Conservation (phyloP, 2,797 vertebrate species). For the Lepus oiostolus region DNA sequence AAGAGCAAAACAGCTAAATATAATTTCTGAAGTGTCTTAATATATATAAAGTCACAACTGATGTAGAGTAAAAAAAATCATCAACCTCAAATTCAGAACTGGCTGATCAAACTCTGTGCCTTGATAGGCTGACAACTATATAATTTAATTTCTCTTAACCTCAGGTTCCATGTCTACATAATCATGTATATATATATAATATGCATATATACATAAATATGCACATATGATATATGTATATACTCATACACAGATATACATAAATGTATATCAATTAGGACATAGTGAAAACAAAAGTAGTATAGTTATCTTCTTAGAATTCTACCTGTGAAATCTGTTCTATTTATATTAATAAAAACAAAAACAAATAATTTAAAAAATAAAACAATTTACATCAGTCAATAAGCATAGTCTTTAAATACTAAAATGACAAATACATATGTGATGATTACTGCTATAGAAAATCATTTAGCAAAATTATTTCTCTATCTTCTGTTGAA, state of each 20-base stretch:
- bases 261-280: neutral
- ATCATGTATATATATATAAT: neutral
- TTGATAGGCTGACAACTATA: neutral
- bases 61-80: neutral
- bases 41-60: neutral
- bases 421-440: neutral
- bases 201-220: too few species aligned
- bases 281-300: neutral
- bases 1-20: neutral
- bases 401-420: constrained; percentile 25
- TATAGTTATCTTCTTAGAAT: too few species aligned
- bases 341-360: too few species aligned
- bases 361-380: too few species aligned
- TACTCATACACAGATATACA: neutral
- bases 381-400: too few species aligned
- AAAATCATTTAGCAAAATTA: constrained; percentile 6
- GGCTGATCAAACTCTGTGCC: neutral
- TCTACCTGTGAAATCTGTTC: too few species aligned
- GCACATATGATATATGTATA: neutral
- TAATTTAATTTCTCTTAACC: neutral
- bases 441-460: neutral
- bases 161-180: neutral
- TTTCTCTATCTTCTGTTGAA: neutral
- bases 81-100: neutral
- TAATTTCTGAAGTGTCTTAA: neutral